Evolutionary conservation across 2,888 invertebrate species (phyloP).

Genomic region (Drosophila engyochracea): DNA sequence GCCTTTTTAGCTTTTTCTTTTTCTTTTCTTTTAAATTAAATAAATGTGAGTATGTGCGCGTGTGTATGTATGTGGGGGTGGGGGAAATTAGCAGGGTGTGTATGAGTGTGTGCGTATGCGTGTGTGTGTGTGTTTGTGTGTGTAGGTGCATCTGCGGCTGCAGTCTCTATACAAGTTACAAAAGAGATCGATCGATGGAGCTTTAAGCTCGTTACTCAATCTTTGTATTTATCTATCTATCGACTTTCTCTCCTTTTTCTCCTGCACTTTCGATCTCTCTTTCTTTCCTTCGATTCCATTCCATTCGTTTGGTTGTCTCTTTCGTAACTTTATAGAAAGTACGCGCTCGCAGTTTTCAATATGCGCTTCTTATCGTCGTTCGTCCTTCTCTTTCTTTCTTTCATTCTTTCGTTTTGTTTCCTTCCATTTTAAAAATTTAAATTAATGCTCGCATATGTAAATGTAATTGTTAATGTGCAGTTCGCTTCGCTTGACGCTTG

Average conservation of each 20-base stretch:
- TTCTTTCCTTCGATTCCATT: constrained; percentile 7
- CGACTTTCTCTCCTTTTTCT: constrained; percentile 16
- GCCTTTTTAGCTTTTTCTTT: constrained; percentile 18
- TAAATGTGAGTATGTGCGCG: constrained; percentile 66
- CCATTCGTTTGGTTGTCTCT: constrained; percentile 50
- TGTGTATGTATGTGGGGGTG: constrained; percentile 29
- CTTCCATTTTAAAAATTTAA: constrained; percentile 35
- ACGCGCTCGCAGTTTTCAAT: constrained; percentile 67
- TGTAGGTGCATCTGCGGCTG: constrained; percentile 60
- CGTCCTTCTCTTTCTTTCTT: constrained; percentile 26
- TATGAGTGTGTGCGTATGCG: constrained; percentile 19
- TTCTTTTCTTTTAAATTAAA: constrained; percentile 62
- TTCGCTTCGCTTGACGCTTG: constrained; percentile 22
- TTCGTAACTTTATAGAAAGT: constrained; percentile 84
- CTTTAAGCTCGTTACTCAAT: constrained; percentile 42
- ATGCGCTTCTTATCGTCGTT: constrained; percentile 40
- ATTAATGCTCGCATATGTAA: constrained; percentile 50
- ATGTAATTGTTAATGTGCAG: constrained; percentile 45
- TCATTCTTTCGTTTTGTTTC: constrained; percentile 26
- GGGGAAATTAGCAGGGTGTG: constrained; percentile 41
- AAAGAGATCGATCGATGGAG: constrained; percentile 64
- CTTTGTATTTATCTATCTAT: constrained; percentile 16
- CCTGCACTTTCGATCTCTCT: constrained; percentile 2
- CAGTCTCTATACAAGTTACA: constrained; percentile 84
- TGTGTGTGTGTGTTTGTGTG: constrained; percentile 40